A percentile compares a stretch with the other conserved stretches of the same genome.
These are phyloP conservation scores for Apamea sordens DNA, from an alignment of 2,888 invertebrate genomes.

Conservation along the genomic window DNA sequence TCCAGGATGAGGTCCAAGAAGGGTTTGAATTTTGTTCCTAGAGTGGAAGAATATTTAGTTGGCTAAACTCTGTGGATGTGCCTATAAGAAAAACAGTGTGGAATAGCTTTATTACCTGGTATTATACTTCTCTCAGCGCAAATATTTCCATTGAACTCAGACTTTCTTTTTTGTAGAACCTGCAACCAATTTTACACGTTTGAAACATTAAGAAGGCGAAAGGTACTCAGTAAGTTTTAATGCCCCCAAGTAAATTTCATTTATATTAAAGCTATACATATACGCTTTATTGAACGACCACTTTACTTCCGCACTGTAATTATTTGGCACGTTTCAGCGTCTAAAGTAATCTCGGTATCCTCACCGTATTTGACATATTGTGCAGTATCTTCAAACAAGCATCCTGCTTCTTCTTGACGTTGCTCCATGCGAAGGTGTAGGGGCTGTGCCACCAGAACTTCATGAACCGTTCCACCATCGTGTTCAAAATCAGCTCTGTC, in stretches of 20 bases:
- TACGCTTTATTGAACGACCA: background rate
- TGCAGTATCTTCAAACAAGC: constrained; percentile 78
- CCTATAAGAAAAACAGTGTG: background rate
- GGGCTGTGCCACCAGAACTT: constrained; percentile 80
- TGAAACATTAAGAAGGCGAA: background rate
- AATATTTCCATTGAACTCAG: constrained; percentile 72
- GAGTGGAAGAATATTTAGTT: background rate
- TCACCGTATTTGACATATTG: constrained; percentile 80
- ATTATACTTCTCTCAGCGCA: constrained; percentile 68
- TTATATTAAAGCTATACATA: background rate
- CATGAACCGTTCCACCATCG: constrained; percentile 79
- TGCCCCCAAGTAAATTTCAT: background rate
- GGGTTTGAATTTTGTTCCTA: constrained; percentile 83
- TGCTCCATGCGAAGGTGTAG: constrained; percentile 75
- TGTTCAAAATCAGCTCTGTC: constrained; percentile 77
- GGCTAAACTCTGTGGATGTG: background rate
- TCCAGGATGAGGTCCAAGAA: constrained; percentile 90
- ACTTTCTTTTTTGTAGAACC: constrained; percentile 79
- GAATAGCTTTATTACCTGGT: constrained; percentile 63
- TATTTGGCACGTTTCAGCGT: background rate
- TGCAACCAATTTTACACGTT: constrained; percentile 54
- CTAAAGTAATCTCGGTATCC: background rate
- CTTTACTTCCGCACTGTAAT: background rate
- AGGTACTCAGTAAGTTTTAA: background rate
- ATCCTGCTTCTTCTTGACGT: constrained; percentile 79